A percentile compares a stretch with the other conserved stretches of the same genome.
These are phyloP conservation scores for Drosophila sturtevanti DNA, from an alignment of 1,140 invertebrate genomes.

Conservation along the genomic window DNA sequence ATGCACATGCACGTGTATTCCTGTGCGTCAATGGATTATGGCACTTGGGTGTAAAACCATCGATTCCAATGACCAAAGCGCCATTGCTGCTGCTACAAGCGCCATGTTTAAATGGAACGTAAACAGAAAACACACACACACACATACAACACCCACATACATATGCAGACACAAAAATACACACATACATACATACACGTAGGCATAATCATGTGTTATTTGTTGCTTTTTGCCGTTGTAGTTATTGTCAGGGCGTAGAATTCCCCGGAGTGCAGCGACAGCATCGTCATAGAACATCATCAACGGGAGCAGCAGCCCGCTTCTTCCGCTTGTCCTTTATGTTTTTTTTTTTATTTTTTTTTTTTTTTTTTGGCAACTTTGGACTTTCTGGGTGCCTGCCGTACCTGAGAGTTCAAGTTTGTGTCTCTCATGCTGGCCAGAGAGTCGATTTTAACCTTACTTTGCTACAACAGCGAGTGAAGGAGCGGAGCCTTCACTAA, in stretches of 20 bases:
- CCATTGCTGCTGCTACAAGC: conserved; percentile 72
- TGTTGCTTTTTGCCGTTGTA: conserved; percentile 73
- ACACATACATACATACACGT: conserved; percentile 25
- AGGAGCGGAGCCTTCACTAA: conserved; percentile 51
- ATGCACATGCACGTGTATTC: conserved; percentile 59
- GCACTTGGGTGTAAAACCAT: conserved; percentile 82
- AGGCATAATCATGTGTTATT: conserved; percentile 55
- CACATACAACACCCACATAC: conserved; percentile 10
- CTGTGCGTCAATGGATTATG: conserved; percentile 82
- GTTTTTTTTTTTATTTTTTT: background rate
- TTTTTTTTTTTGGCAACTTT: background rate
- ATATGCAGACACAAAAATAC: conserved; percentile 22
- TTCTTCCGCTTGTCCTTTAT: conserved; percentile 20
- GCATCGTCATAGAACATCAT: conserved; percentile 76
- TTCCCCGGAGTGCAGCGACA: conserved; percentile 66
- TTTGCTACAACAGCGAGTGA: conserved; percentile 35
- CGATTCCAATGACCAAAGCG: conserved; percentile 73
- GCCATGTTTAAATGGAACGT: conserved; percentile 77
- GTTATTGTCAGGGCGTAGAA: conserved; percentile 41
- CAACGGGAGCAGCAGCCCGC: conserved; percentile 41
- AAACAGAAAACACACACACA: conserved; percentile 46
- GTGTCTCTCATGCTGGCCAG: conserved; percentile 30
- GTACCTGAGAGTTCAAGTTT: conserved; percentile 70
- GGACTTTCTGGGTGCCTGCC: conserved; percentile 61
- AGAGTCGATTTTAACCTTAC: conserved; percentile 67